Conservation (phyloP, 2,113 vertebrate species). For the Butastur rufipennis region DNA sequence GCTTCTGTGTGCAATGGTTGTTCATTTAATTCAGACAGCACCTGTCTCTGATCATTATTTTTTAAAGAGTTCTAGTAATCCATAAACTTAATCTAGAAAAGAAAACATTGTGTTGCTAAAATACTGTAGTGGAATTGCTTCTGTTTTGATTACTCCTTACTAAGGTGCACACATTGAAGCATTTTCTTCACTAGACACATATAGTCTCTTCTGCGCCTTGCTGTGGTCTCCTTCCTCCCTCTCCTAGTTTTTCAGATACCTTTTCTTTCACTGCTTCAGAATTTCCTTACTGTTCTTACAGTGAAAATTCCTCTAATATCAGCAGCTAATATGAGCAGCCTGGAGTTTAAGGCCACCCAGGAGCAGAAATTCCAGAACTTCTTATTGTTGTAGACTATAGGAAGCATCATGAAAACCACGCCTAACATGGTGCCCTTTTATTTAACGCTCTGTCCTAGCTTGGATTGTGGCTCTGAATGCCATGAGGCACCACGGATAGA, state of each 20-base stretch:
- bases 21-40: constrained; percentile 35
- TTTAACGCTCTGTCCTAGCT: not conserved
- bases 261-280: not conserved
- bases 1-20: not conserved
- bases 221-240: not conserved
- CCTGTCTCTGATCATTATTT: constrained; percentile 33
- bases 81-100: constrained; percentile 4
- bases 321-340: not conserved
- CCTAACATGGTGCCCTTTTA: not conserved
- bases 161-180: not conserved
- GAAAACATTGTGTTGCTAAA: not conserved
- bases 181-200: not conserved
- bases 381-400: not conserved
- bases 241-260: not conserved
- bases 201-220: not conserved
- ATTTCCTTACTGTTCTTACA: not conserved
- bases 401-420: not conserved
- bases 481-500: not conserved
- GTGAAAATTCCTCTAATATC: not conserved
- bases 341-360: not conserved
- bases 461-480: not conserved
- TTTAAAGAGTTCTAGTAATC: constrained; percentile 10
- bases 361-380: not conserved
- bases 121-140: not conserved
- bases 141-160: not conserved